phyloP scores from a whole-genome alignment of 2,113 vertebrate species.

The Cyrtonyx montezumae region DNA sequence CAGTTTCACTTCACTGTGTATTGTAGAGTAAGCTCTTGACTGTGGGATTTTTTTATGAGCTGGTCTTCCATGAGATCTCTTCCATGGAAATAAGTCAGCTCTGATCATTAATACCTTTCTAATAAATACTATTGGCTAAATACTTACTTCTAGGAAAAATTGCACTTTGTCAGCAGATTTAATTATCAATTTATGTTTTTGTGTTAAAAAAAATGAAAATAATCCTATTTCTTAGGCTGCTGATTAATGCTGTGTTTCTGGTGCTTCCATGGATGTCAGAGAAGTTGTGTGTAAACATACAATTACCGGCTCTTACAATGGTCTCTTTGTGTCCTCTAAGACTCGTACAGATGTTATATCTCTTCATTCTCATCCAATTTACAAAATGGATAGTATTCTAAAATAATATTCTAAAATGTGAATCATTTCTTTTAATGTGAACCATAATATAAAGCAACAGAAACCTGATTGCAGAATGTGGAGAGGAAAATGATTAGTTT shows the following conservation, averaged over 20 bases:
- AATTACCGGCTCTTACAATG: not conserved
- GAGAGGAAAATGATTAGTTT: not conserved
- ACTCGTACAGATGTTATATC: conserved; percentile 1
- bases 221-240: not conserved
- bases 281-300: not conserved
- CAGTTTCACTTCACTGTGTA: not conserved
- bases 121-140: not conserved
- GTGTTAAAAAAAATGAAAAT: not conserved
- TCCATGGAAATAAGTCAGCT: not conserved
- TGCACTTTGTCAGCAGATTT: not conserved
- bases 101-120: not conserved
- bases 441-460: not conserved
- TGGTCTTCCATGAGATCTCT: not conserved
- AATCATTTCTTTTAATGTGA: conserved; percentile 2
- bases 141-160: not conserved
- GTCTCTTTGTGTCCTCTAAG: not conserved
- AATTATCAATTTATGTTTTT: not conserved
- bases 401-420: not conserved
- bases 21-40: not conserved
- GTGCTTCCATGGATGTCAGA: not conserved
- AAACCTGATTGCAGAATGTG: not conserved
- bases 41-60: not conserved
- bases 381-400: not conserved
- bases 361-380: conserved; percentile 30
- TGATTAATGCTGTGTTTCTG: not conserved